Evolutionary conservation across 2,113 vertebrate species (phyloP), one percentile per base, ranked within the genome.

Genomic region (Aphelocoma coerulescens): DNA sequence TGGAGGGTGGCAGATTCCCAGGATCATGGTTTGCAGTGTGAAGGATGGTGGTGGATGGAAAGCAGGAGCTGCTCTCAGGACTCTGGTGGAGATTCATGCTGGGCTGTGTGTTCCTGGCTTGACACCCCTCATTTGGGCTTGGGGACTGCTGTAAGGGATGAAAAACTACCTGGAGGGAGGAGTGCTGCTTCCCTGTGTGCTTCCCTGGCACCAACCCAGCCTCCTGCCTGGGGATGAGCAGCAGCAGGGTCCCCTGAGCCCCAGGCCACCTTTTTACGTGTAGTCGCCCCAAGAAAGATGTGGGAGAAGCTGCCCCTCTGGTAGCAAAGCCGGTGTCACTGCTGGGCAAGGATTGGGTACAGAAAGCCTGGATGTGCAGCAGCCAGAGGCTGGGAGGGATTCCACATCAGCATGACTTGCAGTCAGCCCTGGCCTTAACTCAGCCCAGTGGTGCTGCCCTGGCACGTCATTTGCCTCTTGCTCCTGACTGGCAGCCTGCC

Each of bases 361-460:
- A 6, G n/a, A 76, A 63, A 90, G 63, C 32, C 19, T 30, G 63
- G 30, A 3, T 2, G 27, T 37, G 69, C 90, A 1, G 71, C 54
- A 75, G 66, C 1, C 7, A 41, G 80, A 71, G 51, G 9, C 49
- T 37, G 65, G 76, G 37, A 94, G 71, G 78, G 75, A 43, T 80
- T 90, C 80, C 67, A 11, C 85, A 90, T 43, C 85, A 74, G 85
- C 88, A 67, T 97, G 94, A 97, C 95, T 96, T 97, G 96, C 96
- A 95, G 43, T 91, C 85, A 83, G 51, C 46, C 85, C 59, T 72
- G 20, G 51, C 85, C 71, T 88, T 74, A 62, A 0, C 69, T 81
- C n/a, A 21, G n/a, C 57, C 51, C 2, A 0, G 43, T 21, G 33
- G 26, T 75, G 86, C 93, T 88, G 76, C 87, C 1, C 87, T 89